Evolutionary conservation across 2,797 vertebrate species (phyloP).

Genomic region (Pseudomugil tenellus): DNA sequence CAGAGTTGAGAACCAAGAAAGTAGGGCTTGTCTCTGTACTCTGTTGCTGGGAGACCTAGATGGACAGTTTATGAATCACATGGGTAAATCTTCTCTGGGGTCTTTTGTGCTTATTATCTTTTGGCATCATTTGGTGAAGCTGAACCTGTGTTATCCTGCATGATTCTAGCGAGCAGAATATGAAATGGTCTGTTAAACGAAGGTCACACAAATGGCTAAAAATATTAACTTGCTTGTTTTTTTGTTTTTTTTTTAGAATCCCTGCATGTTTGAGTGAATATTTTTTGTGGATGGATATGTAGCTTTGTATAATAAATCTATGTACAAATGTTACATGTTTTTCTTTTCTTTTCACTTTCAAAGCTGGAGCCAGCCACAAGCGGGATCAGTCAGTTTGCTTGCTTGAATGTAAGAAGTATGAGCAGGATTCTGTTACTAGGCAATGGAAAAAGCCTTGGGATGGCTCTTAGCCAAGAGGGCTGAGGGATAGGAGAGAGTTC

Average conservation of each 20-base stretch:
- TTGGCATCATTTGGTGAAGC: neutral
- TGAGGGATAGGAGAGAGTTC: neutral
- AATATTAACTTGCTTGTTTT: too few species aligned
- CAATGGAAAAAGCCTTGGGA: slow-evolving; percentile 11
- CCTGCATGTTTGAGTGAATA: too few species aligned
- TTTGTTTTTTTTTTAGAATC: too few species aligned
- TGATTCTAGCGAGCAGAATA: neutral
- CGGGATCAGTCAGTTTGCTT: neutral
- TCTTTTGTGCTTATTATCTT: neutral
- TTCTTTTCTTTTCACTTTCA: neutral
- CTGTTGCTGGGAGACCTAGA: slow-evolving; percentile 4
- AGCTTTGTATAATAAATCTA: too few species aligned
- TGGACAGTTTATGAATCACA: neutral
- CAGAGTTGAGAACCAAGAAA: neutral
- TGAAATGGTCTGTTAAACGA: neutral
- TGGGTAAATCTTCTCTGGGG: neutral
- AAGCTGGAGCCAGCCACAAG: neutral
- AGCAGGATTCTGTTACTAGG: slow-evolving; percentile 2
- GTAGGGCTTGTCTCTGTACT: neutral
- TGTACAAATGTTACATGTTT: too few species aligned
- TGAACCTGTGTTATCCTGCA: neutral
- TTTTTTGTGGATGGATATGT: too few species aligned
- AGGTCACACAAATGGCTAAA: neutral
- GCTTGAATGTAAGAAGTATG: neutral
- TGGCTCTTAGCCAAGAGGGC: neutral